A percentile compares a stretch with the other conserved stretches of the same genome.
These are phyloP conservation scores for Congeria kusceri DNA, from an alignment of 2,888 invertebrate species.

Conservation along the genomic window DNA sequence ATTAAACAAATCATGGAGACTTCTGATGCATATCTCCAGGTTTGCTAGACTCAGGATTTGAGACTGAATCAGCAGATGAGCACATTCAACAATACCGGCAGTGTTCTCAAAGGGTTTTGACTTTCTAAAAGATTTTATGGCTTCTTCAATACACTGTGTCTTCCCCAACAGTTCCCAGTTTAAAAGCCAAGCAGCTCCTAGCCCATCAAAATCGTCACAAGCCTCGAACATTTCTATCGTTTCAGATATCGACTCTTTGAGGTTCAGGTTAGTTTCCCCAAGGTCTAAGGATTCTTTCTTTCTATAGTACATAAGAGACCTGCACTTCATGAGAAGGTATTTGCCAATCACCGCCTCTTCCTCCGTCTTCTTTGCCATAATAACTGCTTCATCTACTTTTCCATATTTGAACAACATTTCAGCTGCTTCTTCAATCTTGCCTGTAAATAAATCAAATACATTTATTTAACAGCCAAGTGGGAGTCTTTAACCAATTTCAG, in stretches of 20 bases:
- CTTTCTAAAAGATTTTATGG: constrained; percentile 60
- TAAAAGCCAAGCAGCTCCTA: constrained; percentile 55
- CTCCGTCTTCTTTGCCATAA: constrained; percentile 57
- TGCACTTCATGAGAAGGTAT: constrained; percentile 61
- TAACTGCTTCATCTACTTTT: constrained; percentile 55
- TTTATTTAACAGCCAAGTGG: too few relatives aligned
- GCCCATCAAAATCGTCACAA: constrained; percentile 37
- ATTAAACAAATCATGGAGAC: constrained; percentile 62
- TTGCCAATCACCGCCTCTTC: constrained; percentile 65
- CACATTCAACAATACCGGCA: constrained; percentile 69
- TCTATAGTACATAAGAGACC: constrained; percentile 57
- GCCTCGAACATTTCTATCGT: constrained; percentile 19
- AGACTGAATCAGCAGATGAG: constrained; percentile 55
- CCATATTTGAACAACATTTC: constrained; percentile 67
- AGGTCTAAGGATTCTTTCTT: constrained; percentile 3
- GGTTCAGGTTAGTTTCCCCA: too few relatives aligned
- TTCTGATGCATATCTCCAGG: constrained; percentile 40
- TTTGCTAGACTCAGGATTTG: constrained; percentile 13
- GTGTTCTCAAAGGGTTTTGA: constrained; percentile 64
- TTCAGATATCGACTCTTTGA: too few relatives aligned
- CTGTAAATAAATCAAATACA: constrained; percentile 24
- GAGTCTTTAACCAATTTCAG: too few relatives aligned
- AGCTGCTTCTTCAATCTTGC: constrained; percentile 60
- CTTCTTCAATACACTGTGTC: constrained; percentile 30
- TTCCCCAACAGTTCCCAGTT: constrained; percentile 38